A percentile compares a stretch with the other conserved stretches of the same genome.
Conservation (phyloP, 2,113 vertebrate species). For the Xiphophorus maculatus region DNA sequence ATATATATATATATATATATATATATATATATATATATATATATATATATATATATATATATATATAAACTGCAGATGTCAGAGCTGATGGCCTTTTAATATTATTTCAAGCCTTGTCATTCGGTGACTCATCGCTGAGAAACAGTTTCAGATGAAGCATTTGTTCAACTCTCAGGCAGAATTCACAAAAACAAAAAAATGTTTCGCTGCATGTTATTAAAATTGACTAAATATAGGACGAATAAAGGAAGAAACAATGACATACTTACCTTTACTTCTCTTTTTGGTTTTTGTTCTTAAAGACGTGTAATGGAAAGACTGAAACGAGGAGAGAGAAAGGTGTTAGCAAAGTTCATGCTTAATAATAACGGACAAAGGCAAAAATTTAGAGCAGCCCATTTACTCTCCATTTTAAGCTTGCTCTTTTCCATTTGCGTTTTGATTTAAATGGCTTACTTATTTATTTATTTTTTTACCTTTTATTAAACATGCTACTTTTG, state of each 20-base stretch:
- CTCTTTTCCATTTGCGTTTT: conserved; percentile 9
- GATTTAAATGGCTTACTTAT: not conserved
- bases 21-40: conserved; percentile 1
- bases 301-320: conserved; percentile 91
- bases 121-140: not conserved
- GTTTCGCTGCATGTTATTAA: not conserved
- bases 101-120: conserved; percentile 9
- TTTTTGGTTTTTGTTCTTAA: conserved; percentile 91
- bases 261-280: conserved; percentile 86
- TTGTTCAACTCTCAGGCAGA: not conserved
- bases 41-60: not conserved
- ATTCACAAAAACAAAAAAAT: not conserved
- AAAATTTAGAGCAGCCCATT: conserved; percentile 12
- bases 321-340: conserved; percentile 53
- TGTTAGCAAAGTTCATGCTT: conserved; percentile 9
- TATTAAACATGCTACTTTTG: not conserved
- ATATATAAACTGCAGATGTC: not conserved
- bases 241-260: not conserved
- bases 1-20: not conserved
- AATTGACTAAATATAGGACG: not conserved
- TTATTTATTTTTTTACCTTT: not conserved
- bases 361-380: not conserved
- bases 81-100: conserved; percentile 2
- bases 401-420: conserved; percentile 2
- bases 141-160: not conserved